These are phyloP conservation scores for Cnemophilus loriae DNA, from an alignment of 2,113 vertebrate species.

Conservation along the genomic window DNA sequence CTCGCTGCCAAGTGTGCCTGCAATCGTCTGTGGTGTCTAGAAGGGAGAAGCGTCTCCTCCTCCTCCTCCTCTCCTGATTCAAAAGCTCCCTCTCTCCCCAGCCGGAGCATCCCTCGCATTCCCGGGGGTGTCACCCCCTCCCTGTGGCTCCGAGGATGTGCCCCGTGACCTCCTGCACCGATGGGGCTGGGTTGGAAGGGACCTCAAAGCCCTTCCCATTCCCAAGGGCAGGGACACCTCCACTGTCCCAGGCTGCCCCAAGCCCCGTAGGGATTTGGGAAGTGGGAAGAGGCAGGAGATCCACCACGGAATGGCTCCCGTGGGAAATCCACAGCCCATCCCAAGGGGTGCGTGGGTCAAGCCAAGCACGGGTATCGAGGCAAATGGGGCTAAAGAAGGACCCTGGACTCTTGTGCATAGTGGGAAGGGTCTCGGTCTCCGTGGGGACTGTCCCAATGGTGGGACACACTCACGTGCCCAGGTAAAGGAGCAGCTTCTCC, in stretches of 20 bases:
- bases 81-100: constrained; percentile 1
- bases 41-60: constrained; percentile 35
- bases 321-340: neutral
- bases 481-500: neutral
- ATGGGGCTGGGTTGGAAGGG: neutral
- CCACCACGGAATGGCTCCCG: neutral
- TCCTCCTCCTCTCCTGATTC: constrained; percentile 34
- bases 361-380: neutral
- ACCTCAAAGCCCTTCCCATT: too few relatives aligned
- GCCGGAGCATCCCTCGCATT: neutral
- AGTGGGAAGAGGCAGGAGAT: neutral
- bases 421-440: neutral
- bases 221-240: neutral
- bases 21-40: constrained; percentile 59
- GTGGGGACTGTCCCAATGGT: accelerated
- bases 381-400: neutral
- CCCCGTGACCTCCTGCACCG: accelerated
- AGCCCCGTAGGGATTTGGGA: accelerated
- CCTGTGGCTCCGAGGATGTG: accelerated
- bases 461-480: accelerated
- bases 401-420: accelerated
- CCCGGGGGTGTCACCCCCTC: neutral
- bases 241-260: neutral
- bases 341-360: neutral
- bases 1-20: constrained; percentile 50